phyloP scores from a whole-genome alignment of 2,797 vertebrate species.

The Bovichtus variegatus region DNA sequence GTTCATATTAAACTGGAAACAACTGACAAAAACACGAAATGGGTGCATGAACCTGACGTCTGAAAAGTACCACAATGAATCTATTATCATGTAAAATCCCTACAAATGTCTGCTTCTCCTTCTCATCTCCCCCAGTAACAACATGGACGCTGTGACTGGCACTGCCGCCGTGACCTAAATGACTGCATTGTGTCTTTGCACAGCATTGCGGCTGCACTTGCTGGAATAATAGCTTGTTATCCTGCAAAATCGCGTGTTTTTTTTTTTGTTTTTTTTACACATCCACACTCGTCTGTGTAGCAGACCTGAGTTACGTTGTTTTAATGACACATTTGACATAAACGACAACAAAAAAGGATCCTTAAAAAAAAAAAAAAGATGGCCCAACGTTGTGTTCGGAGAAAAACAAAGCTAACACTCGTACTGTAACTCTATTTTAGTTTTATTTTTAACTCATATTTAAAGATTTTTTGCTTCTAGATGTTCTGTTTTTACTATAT shows the following conservation, averaged over 20 bases:
- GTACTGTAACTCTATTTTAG: no score
- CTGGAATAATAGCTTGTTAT: conserved; percentile 24
- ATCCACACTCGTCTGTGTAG: neutral
- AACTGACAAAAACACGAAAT: conserved; percentile 39
- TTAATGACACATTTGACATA: neutral
- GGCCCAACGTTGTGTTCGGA: neutral
- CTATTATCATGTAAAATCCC: neutral
- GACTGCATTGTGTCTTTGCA: conserved; percentile 62
- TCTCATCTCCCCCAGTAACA: no score
- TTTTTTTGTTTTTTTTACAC: conserved; percentile 12
- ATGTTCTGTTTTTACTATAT: no score
- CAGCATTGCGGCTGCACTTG: neutral
- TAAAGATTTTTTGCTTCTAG: no score
- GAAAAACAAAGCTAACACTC: neutral
- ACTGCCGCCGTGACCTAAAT: conserved; percentile 58
- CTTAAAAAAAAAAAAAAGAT: neutral
- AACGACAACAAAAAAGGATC: no score
- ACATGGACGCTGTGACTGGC: conserved; percentile 61
- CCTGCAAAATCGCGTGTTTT: neutral
- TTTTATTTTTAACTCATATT: no score
- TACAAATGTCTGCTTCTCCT: neutral
- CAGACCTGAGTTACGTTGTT: conserved; percentile 7
- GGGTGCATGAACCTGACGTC: conserved; percentile 34
- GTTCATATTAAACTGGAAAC: conserved; percentile 52
- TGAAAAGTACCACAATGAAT: neutral